Base-by-base conservation (phyloP, 2,113 vertebrate genomes). In the Ciconia stormi region DNA sequence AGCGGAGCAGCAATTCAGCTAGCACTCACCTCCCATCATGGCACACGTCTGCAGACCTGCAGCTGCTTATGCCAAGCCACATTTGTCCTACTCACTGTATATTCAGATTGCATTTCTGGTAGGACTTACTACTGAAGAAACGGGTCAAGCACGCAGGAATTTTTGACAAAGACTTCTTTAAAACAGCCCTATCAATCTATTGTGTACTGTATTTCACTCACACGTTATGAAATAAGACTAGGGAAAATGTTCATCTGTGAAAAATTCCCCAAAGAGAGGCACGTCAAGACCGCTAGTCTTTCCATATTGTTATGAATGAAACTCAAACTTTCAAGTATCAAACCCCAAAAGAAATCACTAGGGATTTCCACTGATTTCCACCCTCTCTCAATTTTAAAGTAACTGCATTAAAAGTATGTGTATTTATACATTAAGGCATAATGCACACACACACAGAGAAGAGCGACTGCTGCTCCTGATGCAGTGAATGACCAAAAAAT, bases 201-300 rank as follows among this genome's bases (percentile, higher is more conserved):
- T 76, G 83, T 97, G 91, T 52, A 55, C 91, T 59, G 89, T 90
- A 97, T 97, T 98, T 97, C 98, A 96, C 95, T 91, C 56, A 82
- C 96, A 97, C 96, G 0, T 95, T 93, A 86, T 32, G 63, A 97
- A 96, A 89, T 76, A 95, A 94, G 95, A 87, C 84, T 80, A 83
- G 38, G 90, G 85, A 58, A 90, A 96, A 90, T 46, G 46, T 61
- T 92, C 83, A 74, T 30, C 74, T 87, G 46, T 34, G 30, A 87
- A 58, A 95, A 95, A 96, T 83, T 93, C 93, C 88, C 78, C 15
- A 21, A 50, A 69, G 94, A 88, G 87, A 92, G 32, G 73, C 90
- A n/a, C 3, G 36, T 53, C 80, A 47, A 93, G 83, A 77, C 81
- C 5, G 5, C 90, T 22, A 73, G 66, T 53, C 79, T 94, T 83